Evolutionary conservation across 2,797 vertebrate species (phyloP).

Genomic region (Schizopygopsis malacanthus): DNA sequence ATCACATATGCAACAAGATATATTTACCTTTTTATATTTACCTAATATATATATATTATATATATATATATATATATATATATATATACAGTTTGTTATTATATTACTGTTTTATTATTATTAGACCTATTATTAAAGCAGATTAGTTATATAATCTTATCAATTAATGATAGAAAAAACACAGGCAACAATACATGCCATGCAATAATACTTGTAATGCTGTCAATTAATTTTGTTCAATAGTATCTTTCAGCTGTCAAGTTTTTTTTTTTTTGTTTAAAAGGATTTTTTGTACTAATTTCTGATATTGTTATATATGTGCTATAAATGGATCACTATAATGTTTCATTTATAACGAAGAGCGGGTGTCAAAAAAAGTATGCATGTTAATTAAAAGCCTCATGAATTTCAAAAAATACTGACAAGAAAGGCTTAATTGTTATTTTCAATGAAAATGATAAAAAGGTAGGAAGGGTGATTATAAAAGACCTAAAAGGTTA

Average conservation of each 20-base stretch:
- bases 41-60: not conserved
- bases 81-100: not conserved
- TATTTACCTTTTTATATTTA: not conserved
- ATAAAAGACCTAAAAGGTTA: conserved; percentile 13
- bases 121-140: not conserved
- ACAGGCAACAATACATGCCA: not conserved
- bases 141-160: not conserved
- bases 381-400: conserved; percentile 43
- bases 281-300: not conserved
- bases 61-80: not conserved
- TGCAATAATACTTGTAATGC: not conserved
- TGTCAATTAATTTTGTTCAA: not conserved
- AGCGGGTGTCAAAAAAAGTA: not conserved
- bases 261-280: not conserved
- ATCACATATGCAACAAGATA: not conserved
- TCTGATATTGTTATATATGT: not conserved
- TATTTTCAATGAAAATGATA: conserved; percentile 22
- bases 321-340: not conserved
- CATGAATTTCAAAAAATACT: conserved; percentile 54
- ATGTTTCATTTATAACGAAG: conserved; percentile 1
- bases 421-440: conserved; percentile 19
- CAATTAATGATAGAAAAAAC: not conserved
- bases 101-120: not conserved
- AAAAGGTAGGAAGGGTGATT: conserved; percentile 31
- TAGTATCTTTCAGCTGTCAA: not conserved